A percentile compares a stretch with the other conserved stretches of the same genome.
phyloP scores from a whole-genome alignment of 2,797 vertebrate species.

The Hybognathus amarus region DNA sequence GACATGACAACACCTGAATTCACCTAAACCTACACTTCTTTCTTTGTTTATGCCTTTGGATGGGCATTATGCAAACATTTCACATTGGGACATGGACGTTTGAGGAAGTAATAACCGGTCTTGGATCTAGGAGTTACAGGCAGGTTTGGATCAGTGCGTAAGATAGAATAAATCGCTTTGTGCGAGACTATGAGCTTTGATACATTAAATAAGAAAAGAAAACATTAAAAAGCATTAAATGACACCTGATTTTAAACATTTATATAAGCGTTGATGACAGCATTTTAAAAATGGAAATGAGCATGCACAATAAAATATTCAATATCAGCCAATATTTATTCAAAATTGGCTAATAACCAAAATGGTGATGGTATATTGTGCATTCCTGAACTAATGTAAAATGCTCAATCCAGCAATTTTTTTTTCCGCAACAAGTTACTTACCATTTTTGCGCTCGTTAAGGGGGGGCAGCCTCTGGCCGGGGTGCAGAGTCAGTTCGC shows the following conservation, averaged over 20 bases:
- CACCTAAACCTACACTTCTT: too few relatives aligned
- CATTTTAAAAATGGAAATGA: neutral
- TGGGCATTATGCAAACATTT: too few relatives aligned
- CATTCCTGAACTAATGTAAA: neutral
- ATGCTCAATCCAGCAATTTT: neutral
- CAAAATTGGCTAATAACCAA: neutral
- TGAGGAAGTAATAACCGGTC: too few relatives aligned
- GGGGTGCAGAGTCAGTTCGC: constrained; percentile 92
- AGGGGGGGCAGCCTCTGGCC: constrained; percentile 87
- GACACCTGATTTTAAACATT: too few relatives aligned
- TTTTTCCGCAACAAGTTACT: constrained; percentile 63
- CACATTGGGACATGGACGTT: too few relatives aligned
- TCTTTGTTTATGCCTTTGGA: too few relatives aligned
- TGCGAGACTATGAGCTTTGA: too few relatives aligned
- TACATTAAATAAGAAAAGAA: too few relatives aligned
- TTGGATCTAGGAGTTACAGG: neutral
- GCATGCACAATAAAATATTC: neutral
- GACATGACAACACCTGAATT: too few relatives aligned
- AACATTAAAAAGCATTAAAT: too few relatives aligned
- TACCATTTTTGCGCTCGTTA: constrained; percentile 94
- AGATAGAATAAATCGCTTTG: too few relatives aligned
- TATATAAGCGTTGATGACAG: neutral
- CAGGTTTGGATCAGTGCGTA: neutral
- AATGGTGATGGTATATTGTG: neutral
- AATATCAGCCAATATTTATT: neutral